These are phyloP conservation scores for Amphiura filiformis DNA, from an alignment of 35 echinoderm and acorn worm genomes.

Conservation along the genomic window DNA sequence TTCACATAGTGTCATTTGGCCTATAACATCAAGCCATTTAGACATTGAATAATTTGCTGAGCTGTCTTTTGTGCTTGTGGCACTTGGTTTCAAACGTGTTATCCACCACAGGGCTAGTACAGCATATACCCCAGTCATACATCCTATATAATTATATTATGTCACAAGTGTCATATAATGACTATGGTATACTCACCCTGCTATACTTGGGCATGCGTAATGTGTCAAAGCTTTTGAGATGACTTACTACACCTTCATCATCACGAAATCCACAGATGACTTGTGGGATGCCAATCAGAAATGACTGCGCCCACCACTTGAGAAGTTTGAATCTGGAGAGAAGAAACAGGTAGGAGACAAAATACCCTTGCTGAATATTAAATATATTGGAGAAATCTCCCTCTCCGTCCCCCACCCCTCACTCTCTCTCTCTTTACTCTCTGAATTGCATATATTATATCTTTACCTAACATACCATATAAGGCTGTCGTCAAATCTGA, in stretches of 20 bases:
- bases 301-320: conserved; percentile 95
- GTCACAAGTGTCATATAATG: no score
- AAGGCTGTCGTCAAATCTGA: no score
- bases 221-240: conserved; percentile 69
- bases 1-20: no score
- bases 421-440: no score
- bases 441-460: no score
- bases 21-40: no score
- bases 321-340: conserved; percentile 75
- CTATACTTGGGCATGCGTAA: conserved; percentile 52
- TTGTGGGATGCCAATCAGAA: conserved; percentile 83
- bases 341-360: background rate
- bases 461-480: no score
- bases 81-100: background rate
- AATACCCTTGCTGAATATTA: background rate
- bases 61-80: no score
- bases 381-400: background rate
- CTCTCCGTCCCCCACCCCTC: background rate
- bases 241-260: conserved; percentile 65
- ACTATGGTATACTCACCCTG: conserved; percentile 24
- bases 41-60: no score
- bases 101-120: background rate
- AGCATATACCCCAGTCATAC: no score
- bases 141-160: no score
- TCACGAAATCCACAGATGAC: conserved; percentile 91